A percentile compares a stretch with the other conserved stretches of the same genome.
Evolutionary conservation across 2,113 vertebrate species (phyloP).

Genomic region (Seriola quinqueradiata): DNA sequence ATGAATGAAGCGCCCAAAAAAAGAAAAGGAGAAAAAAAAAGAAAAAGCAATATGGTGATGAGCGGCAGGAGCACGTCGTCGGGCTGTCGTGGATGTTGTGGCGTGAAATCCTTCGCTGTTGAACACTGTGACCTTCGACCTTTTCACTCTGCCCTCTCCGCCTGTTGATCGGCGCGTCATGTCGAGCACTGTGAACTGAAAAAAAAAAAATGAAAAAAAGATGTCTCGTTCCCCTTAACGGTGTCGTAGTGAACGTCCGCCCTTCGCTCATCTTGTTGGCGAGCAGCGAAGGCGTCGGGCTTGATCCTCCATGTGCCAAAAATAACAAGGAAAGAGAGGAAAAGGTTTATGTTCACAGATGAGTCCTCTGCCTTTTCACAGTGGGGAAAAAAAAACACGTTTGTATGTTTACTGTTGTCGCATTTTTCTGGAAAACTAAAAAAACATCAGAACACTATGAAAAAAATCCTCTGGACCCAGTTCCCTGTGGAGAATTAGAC

Average conservation of each 20-base stretch:
- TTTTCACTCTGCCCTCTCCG: constrained; percentile 32
- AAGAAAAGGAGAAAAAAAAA: neutral
- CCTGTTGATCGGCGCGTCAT: constrained; percentile 34
- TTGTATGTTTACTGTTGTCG: constrained; percentile 69
- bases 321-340: constrained; percentile 25
- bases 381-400: constrained; percentile 9
- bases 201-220: too few species aligned
- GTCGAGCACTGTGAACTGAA: constrained; percentile 67
- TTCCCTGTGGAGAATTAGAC: constrained; percentile 44
- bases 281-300: constrained; percentile 22
- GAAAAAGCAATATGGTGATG: constrained; percentile 36
- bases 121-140: constrained; percentile 73
- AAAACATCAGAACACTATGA: constrained; percentile 26
- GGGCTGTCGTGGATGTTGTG: constrained; percentile 12
- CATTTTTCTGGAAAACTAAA: constrained; percentile 46
- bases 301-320: constrained; percentile 71
- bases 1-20: neutral
- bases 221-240: neutral
- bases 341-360: constrained; percentile 9
- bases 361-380: constrained; percentile 61
- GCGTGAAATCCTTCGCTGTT: constrained; percentile 40
- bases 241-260: constrained; percentile 31
- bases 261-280: neutral
- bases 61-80: constrained; percentile 29
- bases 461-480: constrained; percentile 15